phyloP scores from a whole-genome alignment of 2,113 vertebrate genomes.

The Microtus ochrogaster region DNA sequence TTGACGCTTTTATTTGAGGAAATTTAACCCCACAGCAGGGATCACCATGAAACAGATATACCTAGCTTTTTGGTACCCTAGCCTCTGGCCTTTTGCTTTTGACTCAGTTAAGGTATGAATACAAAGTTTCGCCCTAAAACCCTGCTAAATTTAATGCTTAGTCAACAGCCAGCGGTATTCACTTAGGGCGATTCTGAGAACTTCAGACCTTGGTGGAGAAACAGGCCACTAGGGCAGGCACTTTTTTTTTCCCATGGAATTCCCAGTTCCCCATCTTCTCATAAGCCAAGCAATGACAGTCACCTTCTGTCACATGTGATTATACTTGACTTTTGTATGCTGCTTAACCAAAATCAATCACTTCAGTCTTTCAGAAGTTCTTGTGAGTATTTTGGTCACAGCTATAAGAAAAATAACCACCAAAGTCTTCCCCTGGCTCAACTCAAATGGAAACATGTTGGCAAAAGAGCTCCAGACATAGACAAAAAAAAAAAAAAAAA shows the following conservation, averaged over 20 bases:
- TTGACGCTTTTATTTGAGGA: neutral
- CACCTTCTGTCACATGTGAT: neutral
- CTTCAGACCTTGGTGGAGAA: neutral
- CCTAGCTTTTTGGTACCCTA: neutral
- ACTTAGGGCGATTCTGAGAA: neutral
- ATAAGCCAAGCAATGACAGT: neutral
- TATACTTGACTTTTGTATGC: neutral
- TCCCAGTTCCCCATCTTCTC: neutral
- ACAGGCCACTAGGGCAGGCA: too few species aligned
- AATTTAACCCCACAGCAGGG: neutral
- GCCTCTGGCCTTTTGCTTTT: fast-evolving
- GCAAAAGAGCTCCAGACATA: neutral
- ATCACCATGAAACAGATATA: fast-evolving
- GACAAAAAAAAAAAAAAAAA: neutral
- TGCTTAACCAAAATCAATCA: neutral
- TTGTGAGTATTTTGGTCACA: neutral
- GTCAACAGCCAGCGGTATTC: neutral
- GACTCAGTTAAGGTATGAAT: neutral
- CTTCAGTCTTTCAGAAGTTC: neutral
- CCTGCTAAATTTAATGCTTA: neutral
- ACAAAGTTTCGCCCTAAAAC: neutral
- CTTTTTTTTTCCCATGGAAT: too few species aligned
- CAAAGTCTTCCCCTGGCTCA: neutral
- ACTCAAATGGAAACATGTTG: neutral
- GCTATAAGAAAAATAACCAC: neutral